Evolutionary conservation across 1,140 invertebrate species (phyloP), one percentile per base, ranked within the genome.

Genomic region (Tenebrio molitor): DNA sequence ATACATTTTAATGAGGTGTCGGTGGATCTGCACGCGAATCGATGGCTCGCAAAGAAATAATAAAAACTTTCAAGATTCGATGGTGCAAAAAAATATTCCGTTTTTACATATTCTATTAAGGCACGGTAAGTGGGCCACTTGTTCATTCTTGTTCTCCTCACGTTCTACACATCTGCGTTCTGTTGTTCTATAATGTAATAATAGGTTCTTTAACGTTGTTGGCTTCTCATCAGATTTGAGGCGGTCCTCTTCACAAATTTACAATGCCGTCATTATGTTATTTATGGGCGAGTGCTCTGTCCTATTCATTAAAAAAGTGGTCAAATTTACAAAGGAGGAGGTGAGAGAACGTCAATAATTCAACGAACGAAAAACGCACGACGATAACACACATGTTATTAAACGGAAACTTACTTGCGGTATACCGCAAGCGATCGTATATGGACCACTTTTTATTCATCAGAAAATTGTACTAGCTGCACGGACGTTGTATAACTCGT

Each of bases 341-440:
- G 46, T 58, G 50, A 58, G 50, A 58, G 50, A 25, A 58, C 7
- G n/a, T 25, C 21, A 58, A 58, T 58, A 25, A 58, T 16, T 46
- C 17, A 4, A 46, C 25, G 6, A 14, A 58, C 12, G 10, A 29
- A 58, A 29, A 58, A 50, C n/a, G 23, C 19, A 7, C 12, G 10
- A 50, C 19, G 19, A 50, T 17, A 17, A 50, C 19, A 50, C 44
- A 50, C 23, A 19, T 50, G 44, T 50, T 50, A 50, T 29, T 29
- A n/a, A 58, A 58, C 15, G 19, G 50, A 58, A 6, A 12, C 14
- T 58, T 21, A 58, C 21, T 25, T 58, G 21, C 19, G 50, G 50
- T 58, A 23, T 58, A 29, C 50, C 50, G 50, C 50, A 58, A 58
- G 50, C 21, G 25, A 15, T 8, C 46, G 46, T 12, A 53, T 53